phyloP scores from a whole-genome alignment of 2,888 invertebrate genomes.

The Brenthis daphne region DNA sequence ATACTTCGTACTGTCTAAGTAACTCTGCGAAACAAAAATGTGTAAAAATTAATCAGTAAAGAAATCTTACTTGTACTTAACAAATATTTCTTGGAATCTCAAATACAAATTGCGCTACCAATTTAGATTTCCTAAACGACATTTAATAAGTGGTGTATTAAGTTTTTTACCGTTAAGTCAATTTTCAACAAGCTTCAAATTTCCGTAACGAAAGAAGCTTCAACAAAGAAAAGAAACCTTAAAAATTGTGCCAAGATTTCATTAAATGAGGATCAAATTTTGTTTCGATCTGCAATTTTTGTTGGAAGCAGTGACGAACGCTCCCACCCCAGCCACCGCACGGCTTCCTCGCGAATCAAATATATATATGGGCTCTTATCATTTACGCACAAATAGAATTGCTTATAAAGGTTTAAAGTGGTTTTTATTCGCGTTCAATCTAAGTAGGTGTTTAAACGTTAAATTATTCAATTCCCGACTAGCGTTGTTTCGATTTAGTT shows the following conservation, averaged over 20 bases:
- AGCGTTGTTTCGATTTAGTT: no score
- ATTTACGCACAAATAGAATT: constrained; percentile 15
- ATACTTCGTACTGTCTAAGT: no score
- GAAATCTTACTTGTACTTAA: no score
- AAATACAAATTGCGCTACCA: background rate
- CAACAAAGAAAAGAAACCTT: constrained; percentile 17
- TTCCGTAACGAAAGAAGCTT: constrained; percentile 8
- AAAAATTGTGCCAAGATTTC: constrained; percentile 15
- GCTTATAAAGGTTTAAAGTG: background rate
- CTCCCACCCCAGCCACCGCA: background rate
- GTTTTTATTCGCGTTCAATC: background rate
- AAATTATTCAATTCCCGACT: no score
- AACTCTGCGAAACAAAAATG: no score
- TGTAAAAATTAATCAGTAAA: background rate
- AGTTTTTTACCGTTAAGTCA: background rate
- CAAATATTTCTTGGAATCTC: no score
- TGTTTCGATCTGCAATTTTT: constrained; percentile 12
- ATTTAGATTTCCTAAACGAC: background rate
- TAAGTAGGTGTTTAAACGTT: no score
- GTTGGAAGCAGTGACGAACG: background rate
- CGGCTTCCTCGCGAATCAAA: constrained; percentile 9
- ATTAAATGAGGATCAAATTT: constrained; percentile 18
- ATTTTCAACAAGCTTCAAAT: constrained; percentile 3
- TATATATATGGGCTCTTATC: constrained; percentile 11
- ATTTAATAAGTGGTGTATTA: constrained; percentile 4